Base-by-base conservation (phyloP, 2,888 invertebrate species). In the Apotomis capreana region DNA sequence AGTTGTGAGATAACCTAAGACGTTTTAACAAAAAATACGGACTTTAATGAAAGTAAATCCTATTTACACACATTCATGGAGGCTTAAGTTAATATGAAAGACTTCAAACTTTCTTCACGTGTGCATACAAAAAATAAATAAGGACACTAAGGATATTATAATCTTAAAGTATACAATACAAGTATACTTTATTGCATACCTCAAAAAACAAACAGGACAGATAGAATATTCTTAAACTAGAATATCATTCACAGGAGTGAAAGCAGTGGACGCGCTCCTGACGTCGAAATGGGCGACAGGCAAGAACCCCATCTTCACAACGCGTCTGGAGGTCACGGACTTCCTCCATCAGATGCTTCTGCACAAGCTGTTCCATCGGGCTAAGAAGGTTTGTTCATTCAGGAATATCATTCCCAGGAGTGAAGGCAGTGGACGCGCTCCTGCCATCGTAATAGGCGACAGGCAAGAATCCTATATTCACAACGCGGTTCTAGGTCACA, bases 351-450 rank as follows among this genome's bases (percentile, higher is more conserved):
- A 94, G 78, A 97, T 99, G 97, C 88, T 99, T 78, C 94, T 96
- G 84, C 98, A 98, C 93, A 98, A 98, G 89, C 96, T 99, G 84
- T 99, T 98, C 90, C 99, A 99, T 90, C 96, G 99, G 78, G 99
- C 98, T 78, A 96, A 97, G 84, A 98, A 98, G 93, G 95, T 96
- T 76, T 3, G 62, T 49, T 9, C 9, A 9, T 60, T 12, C 37
- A 6, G 5, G 57, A 57, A 26, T 36, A 70, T 12, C 55, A 37
- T 52, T 52, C 13, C 0, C 84, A 95, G 96, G 96, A 75, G 94
- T 95, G 75, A 97, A 98, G 87, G 99, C 99, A 0, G 96, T 99
- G 12, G 99, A 99, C 86, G 97, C 96, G 0, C 91, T 99, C 6
- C 89, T 99, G 99, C n/a, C n/a, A n/a, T n/a, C 99, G 0, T 97